phyloP scores from a whole-genome alignment of 37 sponge, comb jelly and placozoan genomes.

The Cladorhizidae sp. region DNA sequence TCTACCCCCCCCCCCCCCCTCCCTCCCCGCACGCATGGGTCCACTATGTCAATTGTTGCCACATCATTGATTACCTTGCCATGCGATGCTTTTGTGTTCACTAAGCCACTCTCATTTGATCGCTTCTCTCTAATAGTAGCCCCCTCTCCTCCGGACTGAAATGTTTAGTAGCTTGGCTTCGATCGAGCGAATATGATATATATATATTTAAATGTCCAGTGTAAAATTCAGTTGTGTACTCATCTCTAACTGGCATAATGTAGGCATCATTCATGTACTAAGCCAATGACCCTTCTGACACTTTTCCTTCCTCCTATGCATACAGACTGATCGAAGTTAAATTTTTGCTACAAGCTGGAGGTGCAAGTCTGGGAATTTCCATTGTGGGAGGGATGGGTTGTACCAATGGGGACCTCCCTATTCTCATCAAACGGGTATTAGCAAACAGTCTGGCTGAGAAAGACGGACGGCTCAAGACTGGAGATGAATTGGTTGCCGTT shows the following conservation, averaged over 20 bases:
- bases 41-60: no score
- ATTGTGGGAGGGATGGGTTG: slow-evolving; percentile 82
- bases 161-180: no score
- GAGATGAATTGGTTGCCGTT: slow-evolving; percentile 51
- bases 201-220: no score
- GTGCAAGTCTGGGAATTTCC: slow-evolving; percentile 68
- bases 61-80: no score
- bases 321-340: slow-evolving; percentile 42
- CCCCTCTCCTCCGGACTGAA: no score
- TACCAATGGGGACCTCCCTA: slow-evolving; percentile 74
- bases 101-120: no score
- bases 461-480: slow-evolving; percentile 52
- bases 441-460: slow-evolving; percentile 56
- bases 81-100: no score
- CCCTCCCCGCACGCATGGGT: no score
- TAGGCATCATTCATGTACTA: not conserved
- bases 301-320: not conserved
- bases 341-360: slow-evolving; percentile 29
- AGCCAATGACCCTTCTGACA: slow-evolving; percentile 1
- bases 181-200: no score
- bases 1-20: no score
- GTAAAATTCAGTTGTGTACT: not conserved
- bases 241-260: no score
- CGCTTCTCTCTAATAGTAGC: no score
- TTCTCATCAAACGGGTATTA: slow-evolving; percentile 68